Conservation (phyloP, 2,113 vertebrate genomes). For the Phyllostomus hastatus region DNA sequence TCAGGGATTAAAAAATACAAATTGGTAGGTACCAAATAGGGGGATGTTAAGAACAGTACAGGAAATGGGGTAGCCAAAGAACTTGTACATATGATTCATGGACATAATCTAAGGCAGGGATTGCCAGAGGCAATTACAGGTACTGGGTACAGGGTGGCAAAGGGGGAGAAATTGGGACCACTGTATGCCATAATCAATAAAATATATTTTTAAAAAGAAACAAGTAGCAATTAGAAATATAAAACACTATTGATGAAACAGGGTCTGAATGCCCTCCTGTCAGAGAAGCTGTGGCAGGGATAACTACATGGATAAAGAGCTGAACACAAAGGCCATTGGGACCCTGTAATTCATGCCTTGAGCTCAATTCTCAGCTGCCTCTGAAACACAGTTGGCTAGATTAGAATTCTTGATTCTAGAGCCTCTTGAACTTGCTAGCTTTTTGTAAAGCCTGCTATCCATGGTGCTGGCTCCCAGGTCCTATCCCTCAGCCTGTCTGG, state of each 20-base stretch:
- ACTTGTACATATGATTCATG: no score
- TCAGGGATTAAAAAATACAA: no score
- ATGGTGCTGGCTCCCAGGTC: not conserved
- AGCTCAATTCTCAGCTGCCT: not conserved
- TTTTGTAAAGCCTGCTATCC: not conserved
- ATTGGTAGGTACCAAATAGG: no score
- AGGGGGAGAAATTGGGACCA: no score
- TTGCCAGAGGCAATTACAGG: no score
- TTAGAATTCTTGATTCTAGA: not conserved
- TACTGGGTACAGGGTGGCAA: no score
- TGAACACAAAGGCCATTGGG: not conserved
- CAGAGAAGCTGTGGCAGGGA: not conserved
- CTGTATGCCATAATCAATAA: no score
- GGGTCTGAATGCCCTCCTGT: not conserved
- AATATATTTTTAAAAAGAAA: not conserved
- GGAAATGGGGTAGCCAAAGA: no score
- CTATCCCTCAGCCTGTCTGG: not conserved
- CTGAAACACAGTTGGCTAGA: not conserved
- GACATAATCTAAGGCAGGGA: no score
- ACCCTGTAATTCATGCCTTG: not conserved
- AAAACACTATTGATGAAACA: not conserved
- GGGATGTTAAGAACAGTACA: no score
- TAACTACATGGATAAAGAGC: not conserved
- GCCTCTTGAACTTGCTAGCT: not conserved
- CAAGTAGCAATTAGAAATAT: not conserved